Evolutionary conservation across 2,888 invertebrate genomes (phyloP), one percentile per base, ranked within the genome.

Genomic region (Herminia tarsipennalis): DNA sequence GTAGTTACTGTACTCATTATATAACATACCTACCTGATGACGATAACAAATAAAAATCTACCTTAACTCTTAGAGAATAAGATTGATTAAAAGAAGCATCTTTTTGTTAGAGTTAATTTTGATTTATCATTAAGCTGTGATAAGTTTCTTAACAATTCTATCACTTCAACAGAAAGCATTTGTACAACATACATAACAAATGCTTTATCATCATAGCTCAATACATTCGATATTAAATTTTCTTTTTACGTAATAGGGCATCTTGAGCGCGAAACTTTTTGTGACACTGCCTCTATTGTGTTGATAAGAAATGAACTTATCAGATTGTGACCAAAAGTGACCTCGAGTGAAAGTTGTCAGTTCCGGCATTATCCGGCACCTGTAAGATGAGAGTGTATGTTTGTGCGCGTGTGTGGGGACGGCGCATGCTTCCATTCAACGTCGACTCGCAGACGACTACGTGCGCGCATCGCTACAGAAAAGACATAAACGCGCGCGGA

Each of bases 361-460:
- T 84, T 90, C 90, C 89, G 89, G 90, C 66, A 86, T 70, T 78
- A 86, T 81, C 82, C 82, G 84, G 86, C 85, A 85, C 79, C 76
- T 75, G 83, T 77, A 56, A 77, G 78, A 81, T 78, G 81, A 76
- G 81, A 80, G 82, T 67, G 71, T 65, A 66, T 70, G 63, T 74
- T 70, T 73, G 73, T 71, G 71, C 73, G 73, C 76, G 78, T 79
- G 81, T 76, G 70, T 69, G 72, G 59, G 66, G 66, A 63, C 48
- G 44, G 56, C 62, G 72, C 69, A 69, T 69, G 82, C 77, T 76
- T 72, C 76, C 88, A 87, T 82, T 88, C 83, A 65, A 66, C 78
- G 73, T 58, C 57, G 65, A 71, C 69, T 56, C 76, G 73, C 74
- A 72, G 76, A 70, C 65, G 76, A 69, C 75, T 55, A 71, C 80